Base-by-base conservation (phyloP, 2,888 invertebrate genomes). In the Caenorhabditis plicata region DNA sequence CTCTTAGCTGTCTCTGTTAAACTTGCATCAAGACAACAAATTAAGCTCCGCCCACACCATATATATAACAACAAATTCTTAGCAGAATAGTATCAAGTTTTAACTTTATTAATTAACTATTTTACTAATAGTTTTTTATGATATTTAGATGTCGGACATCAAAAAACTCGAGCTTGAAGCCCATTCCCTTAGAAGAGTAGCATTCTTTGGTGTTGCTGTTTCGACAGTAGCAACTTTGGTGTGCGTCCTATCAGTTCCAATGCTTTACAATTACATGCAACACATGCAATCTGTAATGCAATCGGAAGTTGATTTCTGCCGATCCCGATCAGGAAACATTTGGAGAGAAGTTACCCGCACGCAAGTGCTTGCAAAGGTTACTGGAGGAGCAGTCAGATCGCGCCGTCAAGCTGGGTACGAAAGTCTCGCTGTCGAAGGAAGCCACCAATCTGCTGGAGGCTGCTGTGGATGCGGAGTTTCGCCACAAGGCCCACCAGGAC, bases 231-330 rank as follows among this genome's bases (percentile, higher is more conserved):
- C 73, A 45, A 68, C 68, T 25, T 50, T 71, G 22, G 61, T 68
- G 33, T 70, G 70, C 57, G 68, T 68, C 29, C 36, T 73, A 29
- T 57, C 68, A 27, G 63, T 71, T 27, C 73, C 73, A 45, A 70
- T 73, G 64, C 40, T 73, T 35, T 73, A 71, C 67, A 73, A 73
- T 64, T 74, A 75, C 68, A 64, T 75, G 54, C 75, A 75, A 61
- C 74, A 73, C 56, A 71, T 75, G 71, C 68, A 68, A 46, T 67
- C 66, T 4, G 60, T 64, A 26, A 68, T 68, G 68, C 68, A 68
- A 43, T 55, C 55, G 38, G 69, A 69, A 54, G 69, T 70, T 27
- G 72, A 72, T 41, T 72, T 74, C 64, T 71, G 72, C 65, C 65
- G 71, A 57, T 68, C 73, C 29, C 68, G 75, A 20, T 72, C 73